A percentile compares a stretch with the other conserved stretches of the same genome.
Evolutionary conservation across 2,113 vertebrate genomes (phyloP).

Genomic region (Rissa tridactyla): DNA sequence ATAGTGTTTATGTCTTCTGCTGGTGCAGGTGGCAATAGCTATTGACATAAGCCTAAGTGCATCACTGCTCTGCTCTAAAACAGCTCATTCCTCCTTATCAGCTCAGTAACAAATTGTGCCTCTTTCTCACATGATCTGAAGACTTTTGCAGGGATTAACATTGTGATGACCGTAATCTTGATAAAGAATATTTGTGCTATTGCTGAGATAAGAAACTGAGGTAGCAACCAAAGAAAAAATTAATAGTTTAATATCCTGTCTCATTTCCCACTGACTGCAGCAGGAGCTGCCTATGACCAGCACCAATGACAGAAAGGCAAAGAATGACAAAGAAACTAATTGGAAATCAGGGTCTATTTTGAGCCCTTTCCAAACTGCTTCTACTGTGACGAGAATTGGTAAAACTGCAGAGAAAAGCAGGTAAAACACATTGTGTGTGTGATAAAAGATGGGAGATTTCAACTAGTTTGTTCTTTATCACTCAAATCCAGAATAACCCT

Average conservation of each 20-base stretch:
- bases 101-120: background rate
- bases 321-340: slow-evolving; percentile 37
- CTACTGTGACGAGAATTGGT: background rate
- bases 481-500: background rate
- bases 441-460: background rate
- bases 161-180: background rate
- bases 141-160: background rate
- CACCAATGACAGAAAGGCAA: background rate
- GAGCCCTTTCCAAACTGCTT: background rate
- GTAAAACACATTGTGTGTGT: background rate
- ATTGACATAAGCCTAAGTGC: background rate
- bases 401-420: background rate
- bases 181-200: background rate
- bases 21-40: background rate
- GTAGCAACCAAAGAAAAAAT: background rate
- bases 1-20: background rate
- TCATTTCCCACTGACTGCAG: background rate
- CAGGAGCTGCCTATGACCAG: background rate
- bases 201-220: slow-evolving; percentile 42
- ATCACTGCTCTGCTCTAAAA: background rate
- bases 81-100: background rate
- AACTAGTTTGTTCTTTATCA: background rate
- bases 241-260: slow-evolving; percentile 51
- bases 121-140: background rate
- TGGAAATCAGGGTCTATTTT: slow-evolving; percentile 24